These are phyloP conservation scores for Eustalomyia histrio DNA, from an alignment of 2,888 invertebrate species.

Conservation along the genomic window DNA sequence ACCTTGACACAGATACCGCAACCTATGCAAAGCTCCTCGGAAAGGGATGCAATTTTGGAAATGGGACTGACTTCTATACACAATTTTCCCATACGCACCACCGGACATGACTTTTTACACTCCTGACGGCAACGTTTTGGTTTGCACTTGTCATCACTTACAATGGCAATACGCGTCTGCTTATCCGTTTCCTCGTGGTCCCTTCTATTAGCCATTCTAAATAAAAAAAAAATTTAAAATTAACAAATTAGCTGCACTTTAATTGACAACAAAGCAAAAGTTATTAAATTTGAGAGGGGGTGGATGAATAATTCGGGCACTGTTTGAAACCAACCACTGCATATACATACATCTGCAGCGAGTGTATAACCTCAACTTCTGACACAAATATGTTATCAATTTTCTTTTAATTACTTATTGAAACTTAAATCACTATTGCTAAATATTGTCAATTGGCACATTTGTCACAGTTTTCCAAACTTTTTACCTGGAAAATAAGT, in stretches of 20 bases:
- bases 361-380: conserved; percentile 60
- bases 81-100: conserved; percentile 98
- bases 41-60: conserved; percentile 97
- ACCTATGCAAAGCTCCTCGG: conserved; percentile 99
- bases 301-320: neutral
- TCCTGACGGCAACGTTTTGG: conserved; percentile 99
- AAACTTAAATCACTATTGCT: neutral
- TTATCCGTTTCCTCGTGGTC: conserved; percentile 93
- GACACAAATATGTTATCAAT: neutral
- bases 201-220: conserved; percentile 85
- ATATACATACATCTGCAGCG: neutral
- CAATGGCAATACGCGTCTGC: conserved; percentile 98
- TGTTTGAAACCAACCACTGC: neutral
- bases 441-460: neutral
- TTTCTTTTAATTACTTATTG: neutral
- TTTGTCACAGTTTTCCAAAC: neutral
- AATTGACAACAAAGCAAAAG: conserved; percentile 57
- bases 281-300: neutral
- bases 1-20: conserved; percentile 99
- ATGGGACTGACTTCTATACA: conserved; percentile 98
- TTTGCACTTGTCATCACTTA: conserved; percentile 98
- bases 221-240: neutral
- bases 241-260: neutral
- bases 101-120: conserved; percentile 99
- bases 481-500: conserved; percentile 51